Percentiles rank a stretch among this genome's conserved stretches.
These are phyloP conservation scores for Muraenolepis orangiensis DNA, from an alignment of 2,797 vertebrate species.

Conservation along the genomic window DNA sequence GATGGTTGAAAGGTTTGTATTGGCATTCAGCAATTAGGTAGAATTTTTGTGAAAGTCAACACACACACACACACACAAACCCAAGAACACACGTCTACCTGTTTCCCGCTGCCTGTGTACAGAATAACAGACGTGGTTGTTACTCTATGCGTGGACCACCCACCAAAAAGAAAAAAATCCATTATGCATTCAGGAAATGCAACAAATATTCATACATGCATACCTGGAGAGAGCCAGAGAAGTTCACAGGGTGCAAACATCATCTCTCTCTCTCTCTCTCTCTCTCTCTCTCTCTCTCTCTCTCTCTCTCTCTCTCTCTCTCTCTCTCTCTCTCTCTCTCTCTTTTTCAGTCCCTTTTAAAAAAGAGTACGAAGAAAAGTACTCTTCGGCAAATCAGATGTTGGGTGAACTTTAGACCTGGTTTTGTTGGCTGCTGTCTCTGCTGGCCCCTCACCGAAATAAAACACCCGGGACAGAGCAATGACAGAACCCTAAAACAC, in stretches of 20 bases:
- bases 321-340: neutral
- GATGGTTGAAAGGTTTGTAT: too few relatives aligned
- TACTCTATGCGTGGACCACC: too few relatives aligned
- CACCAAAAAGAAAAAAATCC: too few relatives aligned
- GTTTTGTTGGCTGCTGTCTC: neutral
- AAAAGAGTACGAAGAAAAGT: neutral
- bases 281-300: neutral
- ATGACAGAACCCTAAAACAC: neutral
- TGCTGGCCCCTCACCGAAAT: neutral
- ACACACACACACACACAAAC: neutral
- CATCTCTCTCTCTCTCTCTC: neutral
- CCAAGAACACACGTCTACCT: neutral
- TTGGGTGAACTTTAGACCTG: neutral
- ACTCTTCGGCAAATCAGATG: neutral
- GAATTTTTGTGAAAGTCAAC: too few relatives aligned
- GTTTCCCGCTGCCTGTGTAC: neutral
- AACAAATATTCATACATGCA: neutral
- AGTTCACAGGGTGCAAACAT: neutral
- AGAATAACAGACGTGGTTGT: too few relatives aligned
- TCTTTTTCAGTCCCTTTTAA: too few relatives aligned
- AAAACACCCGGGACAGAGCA: neutral
- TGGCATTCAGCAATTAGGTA: too few relatives aligned
- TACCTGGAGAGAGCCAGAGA: neutral
- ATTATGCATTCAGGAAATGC: slow-evolving; percentile 1
- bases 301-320: neutral